A percentile compares a stretch with the other conserved stretches of the same genome.
Conservation (phyloP, 1,140 invertebrate species). For the Pseudoatta argentina region DNA sequence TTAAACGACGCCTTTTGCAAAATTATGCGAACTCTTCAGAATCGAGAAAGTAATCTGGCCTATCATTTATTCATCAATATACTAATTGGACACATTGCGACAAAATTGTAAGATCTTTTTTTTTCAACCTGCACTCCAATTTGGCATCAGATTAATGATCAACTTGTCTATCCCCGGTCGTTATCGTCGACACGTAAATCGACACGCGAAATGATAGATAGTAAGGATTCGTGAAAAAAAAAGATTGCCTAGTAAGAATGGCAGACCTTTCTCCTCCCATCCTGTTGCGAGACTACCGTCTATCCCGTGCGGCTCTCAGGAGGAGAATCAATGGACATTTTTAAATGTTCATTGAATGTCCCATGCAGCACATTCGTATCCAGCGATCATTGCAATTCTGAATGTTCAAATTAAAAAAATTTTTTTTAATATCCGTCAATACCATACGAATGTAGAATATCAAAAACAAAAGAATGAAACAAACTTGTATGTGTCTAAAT, state of each 20-base stretch:
- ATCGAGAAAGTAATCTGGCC: conserved; percentile 23
- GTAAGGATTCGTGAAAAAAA: conserved; percentile 60
- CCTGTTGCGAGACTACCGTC: conserved; percentile 5
- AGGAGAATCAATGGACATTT: conserved; percentile 17
- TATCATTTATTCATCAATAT: conserved; percentile 52
- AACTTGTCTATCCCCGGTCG: background rate
- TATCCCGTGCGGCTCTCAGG: background rate
- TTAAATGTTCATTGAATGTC: conserved; percentile 14
- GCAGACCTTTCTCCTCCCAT: conserved; percentile 28
- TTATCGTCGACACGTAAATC: conserved; percentile 11
- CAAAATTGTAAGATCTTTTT: conserved; percentile 51
- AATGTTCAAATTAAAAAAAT: background rate
- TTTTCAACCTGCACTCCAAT: conserved; percentile 49
- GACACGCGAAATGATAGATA: conserved; percentile 33
- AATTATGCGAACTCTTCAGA: conserved; percentile 37
- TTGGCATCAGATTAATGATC: conserved; percentile 35
- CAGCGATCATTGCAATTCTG: background rate
- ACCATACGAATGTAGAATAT: background rate
- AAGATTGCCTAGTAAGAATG: conserved; percentile 35
- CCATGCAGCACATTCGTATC: background rate
- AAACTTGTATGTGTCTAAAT: background rate
- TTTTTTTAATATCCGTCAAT: background rate
- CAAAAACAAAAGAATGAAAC: background rate
- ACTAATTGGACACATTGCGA: conserved; percentile 12
- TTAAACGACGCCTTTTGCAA: conserved; percentile 50